Conservation (phyloP, 1,140 invertebrate species). For the Drosophila miranda region DNA sequence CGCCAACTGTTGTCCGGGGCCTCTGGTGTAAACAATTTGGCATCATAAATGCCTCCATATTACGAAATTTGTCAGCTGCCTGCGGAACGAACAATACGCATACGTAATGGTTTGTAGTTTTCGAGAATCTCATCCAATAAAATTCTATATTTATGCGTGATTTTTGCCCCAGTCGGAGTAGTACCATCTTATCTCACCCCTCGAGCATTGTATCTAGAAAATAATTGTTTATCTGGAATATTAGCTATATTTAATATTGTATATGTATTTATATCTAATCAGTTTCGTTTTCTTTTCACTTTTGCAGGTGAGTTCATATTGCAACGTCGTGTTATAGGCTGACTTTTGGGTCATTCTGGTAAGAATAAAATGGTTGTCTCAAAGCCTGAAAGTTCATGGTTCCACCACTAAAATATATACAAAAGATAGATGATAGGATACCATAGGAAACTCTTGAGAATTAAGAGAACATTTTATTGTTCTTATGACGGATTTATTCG, state of each 20-base stretch:
- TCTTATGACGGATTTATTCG: no score
- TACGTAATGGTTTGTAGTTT: slow-evolving; percentile 1
- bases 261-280: slow-evolving; percentile 28
- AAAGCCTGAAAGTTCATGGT: no score
- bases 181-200: background rate
- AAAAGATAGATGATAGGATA: no score
- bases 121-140: no score
- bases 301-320: slow-evolving; percentile 63
- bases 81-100: background rate
- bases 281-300: slow-evolving; percentile 11
- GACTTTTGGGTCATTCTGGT: slow-evolving; percentile 32
- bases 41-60: slow-evolving; percentile 32
- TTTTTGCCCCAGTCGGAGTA: background rate
- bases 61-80: slow-evolving; percentile 27
- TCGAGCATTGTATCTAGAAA: slow-evolving; percentile 22
- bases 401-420: no score
- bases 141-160: background rate
- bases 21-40: slow-evolving; percentile 50
- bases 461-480: no score
- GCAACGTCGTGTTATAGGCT: slow-evolving; percentile 2
- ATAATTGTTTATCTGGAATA: slow-evolving; percentile 16
- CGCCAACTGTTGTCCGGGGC: slow-evolving; percentile 45
- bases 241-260: background rate
- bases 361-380: slow-evolving; percentile 32
- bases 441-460: no score